phyloP scores from a whole-genome alignment of 2,888 invertebrate genomes.

The Oxycera nigricornis region DNA sequence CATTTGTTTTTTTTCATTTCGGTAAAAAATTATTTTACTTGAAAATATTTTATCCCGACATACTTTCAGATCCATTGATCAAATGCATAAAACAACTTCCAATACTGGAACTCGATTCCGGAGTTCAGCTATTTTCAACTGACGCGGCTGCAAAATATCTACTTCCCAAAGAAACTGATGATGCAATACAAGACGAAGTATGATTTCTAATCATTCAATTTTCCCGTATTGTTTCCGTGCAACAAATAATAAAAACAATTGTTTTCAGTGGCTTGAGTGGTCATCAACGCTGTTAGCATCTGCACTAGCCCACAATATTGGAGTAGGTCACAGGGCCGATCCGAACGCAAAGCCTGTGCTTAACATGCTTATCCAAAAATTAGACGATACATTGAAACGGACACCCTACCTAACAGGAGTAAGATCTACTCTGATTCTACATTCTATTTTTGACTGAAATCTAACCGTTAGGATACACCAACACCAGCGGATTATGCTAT shows the following conservation, averaged over 20 bases:
- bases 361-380: constrained; percentile 65
- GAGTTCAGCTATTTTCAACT: constrained; percentile 72
- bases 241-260: constrained; percentile 18
- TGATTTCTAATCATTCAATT: constrained; percentile 41
- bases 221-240: no score
- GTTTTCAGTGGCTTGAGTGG: constrained; percentile 71
- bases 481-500: constrained; percentile 75
- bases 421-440: constrained; percentile 50
- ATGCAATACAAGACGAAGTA: constrained; percentile 60
- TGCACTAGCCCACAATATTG: constrained; percentile 64
- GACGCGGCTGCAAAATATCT: constrained; percentile 75
- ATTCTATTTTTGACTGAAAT: constrained; percentile 27
- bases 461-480: constrained; percentile 65
- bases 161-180: constrained; percentile 63
- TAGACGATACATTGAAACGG: constrained; percentile 65
- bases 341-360: constrained; percentile 68
- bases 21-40: no score
- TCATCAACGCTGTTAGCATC: constrained; percentile 69
- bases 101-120: constrained; percentile 69
- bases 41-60: no score
- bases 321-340: constrained; percentile 63
- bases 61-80: constrained; percentile 62
- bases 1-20: no score
- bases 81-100: constrained; percentile 71
- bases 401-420: constrained; percentile 70